Percentiles rank a stretch among this genome's conserved stretches.
These are phyloP conservation scores for Phrynocephalus guinanensis DNA, from an alignment of 2,797 vertebrate species.

Conservation along the genomic window DNA sequence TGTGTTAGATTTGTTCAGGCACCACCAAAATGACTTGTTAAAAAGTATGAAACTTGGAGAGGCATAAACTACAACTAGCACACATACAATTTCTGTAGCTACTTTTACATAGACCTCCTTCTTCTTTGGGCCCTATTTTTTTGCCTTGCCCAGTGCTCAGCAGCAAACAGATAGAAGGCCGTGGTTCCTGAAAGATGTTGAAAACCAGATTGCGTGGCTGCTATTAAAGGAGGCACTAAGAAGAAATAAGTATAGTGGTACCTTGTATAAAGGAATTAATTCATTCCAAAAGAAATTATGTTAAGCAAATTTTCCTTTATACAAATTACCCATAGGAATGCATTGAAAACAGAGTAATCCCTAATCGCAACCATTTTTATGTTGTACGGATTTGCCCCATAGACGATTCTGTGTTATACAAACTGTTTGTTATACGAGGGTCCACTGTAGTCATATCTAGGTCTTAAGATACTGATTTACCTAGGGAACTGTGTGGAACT, in stretches of 20 bases:
- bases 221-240: not conserved
- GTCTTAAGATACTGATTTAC: not conserved
- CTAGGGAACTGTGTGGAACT: not conserved
- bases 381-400: too few species aligned
- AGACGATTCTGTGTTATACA: too few species aligned
- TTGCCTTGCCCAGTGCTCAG: too few species aligned
- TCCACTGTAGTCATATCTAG: not conserved
- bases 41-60: not conserved
- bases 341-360: too few species aligned
- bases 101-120: not conserved
- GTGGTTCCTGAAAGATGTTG: not conserved
- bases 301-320: too few species aligned
- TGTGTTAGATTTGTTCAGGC: conserved; percentile 10
- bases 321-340: too few species aligned
- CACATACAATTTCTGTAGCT: not conserved
- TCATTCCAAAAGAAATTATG: too few species aligned
- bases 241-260: too few species aligned
- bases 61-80: not conserved
- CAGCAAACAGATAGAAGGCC: not conserved
- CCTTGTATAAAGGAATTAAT: too few species aligned
- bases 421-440: too few species aligned
- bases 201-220: not conserved
- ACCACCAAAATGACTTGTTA: conserved; percentile 4
- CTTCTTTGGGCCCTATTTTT: not conserved
- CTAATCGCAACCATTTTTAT: too few species aligned